These are phyloP conservation scores for Leptothorax acervorum DNA, from an alignment of 2,888 invertebrate genomes.

Conservation along the genomic window DNA sequence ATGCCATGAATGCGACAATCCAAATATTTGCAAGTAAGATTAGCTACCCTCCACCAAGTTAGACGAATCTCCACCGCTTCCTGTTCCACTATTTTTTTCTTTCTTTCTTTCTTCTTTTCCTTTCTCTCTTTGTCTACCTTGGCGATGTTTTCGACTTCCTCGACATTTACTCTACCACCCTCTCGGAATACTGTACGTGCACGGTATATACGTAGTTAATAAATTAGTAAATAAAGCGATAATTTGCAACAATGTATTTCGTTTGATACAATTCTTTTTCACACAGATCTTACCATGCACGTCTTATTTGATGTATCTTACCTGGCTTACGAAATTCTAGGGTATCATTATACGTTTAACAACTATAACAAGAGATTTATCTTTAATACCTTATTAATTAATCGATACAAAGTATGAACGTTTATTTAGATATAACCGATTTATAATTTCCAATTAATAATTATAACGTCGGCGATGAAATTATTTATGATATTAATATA, in stretches of 20 bases:
- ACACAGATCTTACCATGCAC: not conserved
- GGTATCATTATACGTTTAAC: not conserved
- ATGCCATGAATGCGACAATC: constrained; percentile 84
- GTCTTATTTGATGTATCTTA: not conserved
- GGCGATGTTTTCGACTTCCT: constrained; percentile 17
- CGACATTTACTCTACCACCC: constrained; percentile 70
- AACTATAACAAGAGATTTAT: not conserved
- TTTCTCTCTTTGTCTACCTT: not conserved
- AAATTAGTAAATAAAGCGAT: constrained; percentile 9
- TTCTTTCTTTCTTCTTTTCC: constrained; percentile 11
- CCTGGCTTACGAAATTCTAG: not conserved
- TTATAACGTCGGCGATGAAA: no score
- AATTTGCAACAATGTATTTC: not conserved
- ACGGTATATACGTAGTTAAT: not conserved
- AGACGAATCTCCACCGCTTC: constrained; percentile 71
- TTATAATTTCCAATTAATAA: not conserved
- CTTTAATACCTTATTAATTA: not conserved
- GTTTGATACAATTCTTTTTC: not conserved
- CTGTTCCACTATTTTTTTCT: constrained; percentile 74
- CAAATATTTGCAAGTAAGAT: constrained; percentile 85
- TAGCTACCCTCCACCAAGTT: constrained; percentile 72
- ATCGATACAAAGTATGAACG: not conserved
- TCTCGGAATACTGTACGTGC: not conserved
- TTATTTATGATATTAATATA: not conserved
- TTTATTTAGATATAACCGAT: not conserved